phyloP scores from a whole-genome alignment of 2,113 vertebrate species.

The Pterocles gutturalis region DNA sequence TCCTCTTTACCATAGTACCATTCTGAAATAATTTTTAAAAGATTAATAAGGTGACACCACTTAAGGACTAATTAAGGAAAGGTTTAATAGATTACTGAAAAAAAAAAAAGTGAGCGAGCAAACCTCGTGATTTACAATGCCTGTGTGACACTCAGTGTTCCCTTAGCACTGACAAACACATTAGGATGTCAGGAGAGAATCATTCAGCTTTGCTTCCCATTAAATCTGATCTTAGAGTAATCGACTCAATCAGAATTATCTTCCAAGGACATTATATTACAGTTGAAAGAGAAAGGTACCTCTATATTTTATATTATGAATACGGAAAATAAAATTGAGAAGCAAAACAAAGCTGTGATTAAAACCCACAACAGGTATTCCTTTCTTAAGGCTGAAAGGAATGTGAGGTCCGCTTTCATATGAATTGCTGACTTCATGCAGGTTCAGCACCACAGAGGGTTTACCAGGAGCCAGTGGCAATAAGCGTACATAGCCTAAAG shows the following conservation, averaged over 20 bases:
- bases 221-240: conserved; percentile 6
- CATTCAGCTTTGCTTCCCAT: neutral
- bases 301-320: neutral
- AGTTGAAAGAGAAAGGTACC: neutral
- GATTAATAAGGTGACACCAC: neutral
- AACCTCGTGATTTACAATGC: neutral
- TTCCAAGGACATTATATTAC: neutral
- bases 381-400: conserved; percentile 18
- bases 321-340: neutral
- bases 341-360: conserved; percentile 6
- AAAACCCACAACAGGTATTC: conserved; percentile 39
- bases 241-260: neutral
- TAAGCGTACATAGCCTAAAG: conserved; percentile 48
- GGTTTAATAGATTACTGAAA: neutral
- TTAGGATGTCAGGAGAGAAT: neutral
- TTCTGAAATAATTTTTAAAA: neutral
- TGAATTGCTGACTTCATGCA: conserved; percentile 44
- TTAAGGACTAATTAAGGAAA: neutral
- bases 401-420: conserved; percentile 34
- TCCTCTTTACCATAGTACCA: neutral
- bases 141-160: neutral
- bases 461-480: conserved; percentile 27
- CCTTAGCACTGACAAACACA: neutral
- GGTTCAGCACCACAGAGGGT: conserved; percentile 44
- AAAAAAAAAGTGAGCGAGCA: neutral